Percentiles rank a stretch among this genome's conserved stretches.
Evolutionary conservation across 2,797 vertebrate genomes (phyloP).

Genomic region (Cynopterus sphinx): DNA sequence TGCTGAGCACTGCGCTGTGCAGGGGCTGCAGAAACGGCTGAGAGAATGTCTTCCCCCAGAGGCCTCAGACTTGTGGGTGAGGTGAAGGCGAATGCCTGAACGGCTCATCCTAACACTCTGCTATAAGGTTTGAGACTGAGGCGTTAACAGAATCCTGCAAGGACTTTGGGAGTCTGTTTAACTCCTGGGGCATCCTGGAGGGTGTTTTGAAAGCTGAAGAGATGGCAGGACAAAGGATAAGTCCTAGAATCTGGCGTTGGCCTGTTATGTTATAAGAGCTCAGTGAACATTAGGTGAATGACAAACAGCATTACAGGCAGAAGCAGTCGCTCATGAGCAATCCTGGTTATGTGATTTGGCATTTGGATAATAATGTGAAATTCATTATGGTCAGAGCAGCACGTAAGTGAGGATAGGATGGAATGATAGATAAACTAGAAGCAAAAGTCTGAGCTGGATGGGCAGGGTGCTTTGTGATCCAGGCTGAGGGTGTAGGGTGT

Average conservation of each 20-base stretch:
- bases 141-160: rapidly evolving
- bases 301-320: background rate
- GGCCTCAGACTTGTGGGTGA: background rate
- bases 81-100: background rate
- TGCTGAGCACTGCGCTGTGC: background rate
- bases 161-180: background rate
- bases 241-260: background rate
- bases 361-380: background rate
- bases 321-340: background rate
- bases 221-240: background rate
- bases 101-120: background rate
- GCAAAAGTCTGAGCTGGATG: background rate
- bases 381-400: background rate
- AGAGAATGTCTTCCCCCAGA: background rate
- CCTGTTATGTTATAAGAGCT: background rate
- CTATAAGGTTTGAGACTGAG: background rate
- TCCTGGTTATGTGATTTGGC: background rate
- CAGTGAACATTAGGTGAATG: background rate
- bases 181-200: background rate
- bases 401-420: background rate
- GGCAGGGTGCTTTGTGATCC: background rate
- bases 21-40: background rate
- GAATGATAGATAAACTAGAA: background rate
- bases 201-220: background rate
- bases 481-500: rapidly evolving